Base-by-base conservation (phyloP, 2,113 vertebrate species). In the Vidua macroura region DNA sequence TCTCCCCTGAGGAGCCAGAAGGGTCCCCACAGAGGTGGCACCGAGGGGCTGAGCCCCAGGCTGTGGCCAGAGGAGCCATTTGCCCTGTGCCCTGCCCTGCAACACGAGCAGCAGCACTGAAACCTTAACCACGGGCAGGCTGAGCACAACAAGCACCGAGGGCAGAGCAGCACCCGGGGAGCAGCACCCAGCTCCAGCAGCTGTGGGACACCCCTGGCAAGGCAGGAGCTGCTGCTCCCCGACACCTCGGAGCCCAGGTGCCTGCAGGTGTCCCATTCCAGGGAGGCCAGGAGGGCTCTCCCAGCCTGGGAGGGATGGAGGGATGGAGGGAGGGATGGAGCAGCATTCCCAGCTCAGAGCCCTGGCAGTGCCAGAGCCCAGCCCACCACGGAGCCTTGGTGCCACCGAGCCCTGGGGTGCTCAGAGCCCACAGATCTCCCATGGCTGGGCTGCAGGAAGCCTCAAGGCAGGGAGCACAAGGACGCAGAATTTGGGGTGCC, bases 121-220 rank as follows among this genome's bases (percentile, higher is more conserved):
- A 93, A 55, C 59, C 83, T 22, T 7, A 43, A 6, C 87, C 78
- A 52, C 0, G 6, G 44, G 70, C 73, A n/a, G 81, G 10, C 30
- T 23, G 27, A 6, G 30, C 5, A 2, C 58, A 30, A 82, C 31
- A 66, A 17, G 37, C 52, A 44, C 5, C 52, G 4, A 4, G 49
- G 49, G 49, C 23, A 24, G 48, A 49, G 48, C 49, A 51, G 49
- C 48, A 49, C 23, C 48, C 48, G 7, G 23, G 24, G 24, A 49
- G 48, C 48, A 49, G 48, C 48, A 23, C 33, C n/a, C 1, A 16
- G 6, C 46, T 4, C 6, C 0, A 7, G 39, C 62, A 43, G 59
- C 41, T 3, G 0, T 0, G 17, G 88, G 70, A 49, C 3, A 17
- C 75, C 5, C 4, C 4, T 0, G 10, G 41, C 44, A 28, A 15